Conservation (phyloP, 2,888 invertebrate genomes). For the Trissolcus japonicus region DNA sequence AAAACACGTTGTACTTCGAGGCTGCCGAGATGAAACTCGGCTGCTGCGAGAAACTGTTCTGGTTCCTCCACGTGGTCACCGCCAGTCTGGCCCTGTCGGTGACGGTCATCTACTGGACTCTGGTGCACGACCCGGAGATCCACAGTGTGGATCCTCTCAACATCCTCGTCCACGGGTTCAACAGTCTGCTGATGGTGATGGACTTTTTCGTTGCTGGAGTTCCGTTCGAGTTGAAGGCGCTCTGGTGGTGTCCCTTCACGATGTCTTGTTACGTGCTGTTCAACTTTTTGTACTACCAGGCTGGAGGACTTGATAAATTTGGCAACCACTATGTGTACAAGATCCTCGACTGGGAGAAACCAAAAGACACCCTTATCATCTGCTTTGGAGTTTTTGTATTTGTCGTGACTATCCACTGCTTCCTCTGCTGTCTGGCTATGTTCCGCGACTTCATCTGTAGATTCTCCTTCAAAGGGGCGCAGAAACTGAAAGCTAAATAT, state of each 20-base stretch:
- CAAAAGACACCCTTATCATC: conserved; percentile 79
- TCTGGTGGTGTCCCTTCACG: conserved; percentile 81
- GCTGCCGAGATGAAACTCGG: conserved; percentile 57
- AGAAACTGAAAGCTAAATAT: too few relatives aligned
- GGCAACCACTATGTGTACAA: conserved; percentile 84
- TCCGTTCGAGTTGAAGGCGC: conserved; percentile 82
- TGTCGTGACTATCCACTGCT: conserved; percentile 1
- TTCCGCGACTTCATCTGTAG: conserved; percentile 14
- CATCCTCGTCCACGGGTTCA: conserved; percentile 85
- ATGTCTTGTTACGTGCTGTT: conserved; percentile 83
- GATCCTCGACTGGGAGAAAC: conserved; percentile 85
- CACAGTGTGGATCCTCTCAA: conserved; percentile 81
- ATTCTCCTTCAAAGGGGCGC: background rate
- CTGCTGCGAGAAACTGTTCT: conserved; percentile 79
- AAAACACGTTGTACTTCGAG: conserved; percentile 54
- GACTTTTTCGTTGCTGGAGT: conserved; percentile 85
- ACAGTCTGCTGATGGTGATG: conserved; percentile 84
- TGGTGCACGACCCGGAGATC: conserved; percentile 82
- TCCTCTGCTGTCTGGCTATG: background rate
- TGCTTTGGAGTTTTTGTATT: conserved; percentile 74
- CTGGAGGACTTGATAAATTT: conserved; percentile 83
- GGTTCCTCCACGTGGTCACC: conserved; percentile 83
- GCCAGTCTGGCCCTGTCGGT: conserved; percentile 85
- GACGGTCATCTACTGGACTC: conserved; percentile 85
- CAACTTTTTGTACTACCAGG: conserved; percentile 82